Evolutionary conservation across 2,113 vertebrate genomes (phyloP).

Genomic region (Eurystomus gularis): DNA sequence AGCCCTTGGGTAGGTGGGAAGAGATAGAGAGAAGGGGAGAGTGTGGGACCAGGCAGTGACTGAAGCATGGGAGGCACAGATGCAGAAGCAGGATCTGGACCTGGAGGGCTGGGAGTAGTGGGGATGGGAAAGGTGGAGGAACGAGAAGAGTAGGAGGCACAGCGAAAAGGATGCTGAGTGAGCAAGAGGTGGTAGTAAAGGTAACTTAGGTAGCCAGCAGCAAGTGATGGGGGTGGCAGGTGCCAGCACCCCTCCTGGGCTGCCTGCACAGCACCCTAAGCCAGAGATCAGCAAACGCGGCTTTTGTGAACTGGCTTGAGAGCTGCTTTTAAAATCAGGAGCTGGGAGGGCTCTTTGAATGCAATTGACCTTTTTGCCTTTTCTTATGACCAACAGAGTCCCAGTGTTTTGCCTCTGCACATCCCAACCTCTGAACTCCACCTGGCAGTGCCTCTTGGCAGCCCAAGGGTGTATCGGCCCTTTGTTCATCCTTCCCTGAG

Average conservation of each 20-base stretch:
- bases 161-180: fast-evolving
- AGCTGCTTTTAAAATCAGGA: neutral
- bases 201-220: neutral
- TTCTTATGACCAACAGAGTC: neutral
- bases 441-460: neutral
- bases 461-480: fast-evolving
- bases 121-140: neutral
- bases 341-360: neutral
- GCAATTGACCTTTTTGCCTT: neutral
- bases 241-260: neutral
- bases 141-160: neutral
- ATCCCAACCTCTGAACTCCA: neutral
- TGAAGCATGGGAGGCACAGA: neutral
- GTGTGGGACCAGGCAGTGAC: neutral
- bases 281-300: neutral
- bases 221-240: neutral
- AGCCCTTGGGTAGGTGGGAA: neutral
- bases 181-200: neutral
- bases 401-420: neutral
- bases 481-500: neutral
- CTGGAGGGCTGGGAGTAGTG: neutral
- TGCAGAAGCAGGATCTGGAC: neutral
- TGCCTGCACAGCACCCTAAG: neutral
- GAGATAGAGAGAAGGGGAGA: neutral
- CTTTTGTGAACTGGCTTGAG: neutral